Conservation (phyloP, 2,797 vertebrate genomes). For the Halcyon chelicuti region DNA sequence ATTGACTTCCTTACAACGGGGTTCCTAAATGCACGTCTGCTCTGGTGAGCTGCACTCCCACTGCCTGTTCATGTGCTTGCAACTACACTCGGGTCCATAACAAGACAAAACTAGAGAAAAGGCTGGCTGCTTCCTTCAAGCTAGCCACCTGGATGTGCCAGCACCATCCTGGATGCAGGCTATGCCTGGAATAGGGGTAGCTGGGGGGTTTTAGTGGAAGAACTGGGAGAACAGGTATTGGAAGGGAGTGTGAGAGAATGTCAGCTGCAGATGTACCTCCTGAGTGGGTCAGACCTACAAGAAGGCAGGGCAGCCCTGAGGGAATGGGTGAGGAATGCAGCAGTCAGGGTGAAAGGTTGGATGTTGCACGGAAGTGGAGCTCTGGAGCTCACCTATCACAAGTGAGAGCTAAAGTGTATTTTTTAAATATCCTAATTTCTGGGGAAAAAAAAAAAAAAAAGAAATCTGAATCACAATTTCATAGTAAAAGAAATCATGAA, state of each 20-base stretch:
- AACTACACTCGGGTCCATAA: neutral
- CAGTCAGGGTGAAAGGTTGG: neutral
- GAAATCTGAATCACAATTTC: neutral
- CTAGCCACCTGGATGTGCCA: neutral
- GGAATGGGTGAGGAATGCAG: accelerated
- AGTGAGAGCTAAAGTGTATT: neutral
- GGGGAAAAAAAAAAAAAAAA: no score
- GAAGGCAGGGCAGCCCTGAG: neutral
- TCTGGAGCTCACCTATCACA: neutral
- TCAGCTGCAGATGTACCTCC: neutral
- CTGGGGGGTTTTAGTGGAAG: neutral
- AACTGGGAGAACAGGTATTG: neutral
- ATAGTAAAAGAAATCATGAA: neutral
- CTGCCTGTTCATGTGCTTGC: neutral
- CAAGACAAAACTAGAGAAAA: neutral
- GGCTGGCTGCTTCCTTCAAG: neutral
- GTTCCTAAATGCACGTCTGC: accelerated
- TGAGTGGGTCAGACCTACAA: neutral
- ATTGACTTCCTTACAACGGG: neutral
- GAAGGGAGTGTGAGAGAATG: neutral
- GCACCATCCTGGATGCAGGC: neutral
- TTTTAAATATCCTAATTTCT: neutral
- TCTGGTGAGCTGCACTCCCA: neutral
- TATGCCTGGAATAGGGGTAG: neutral
- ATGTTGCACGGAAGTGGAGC: neutral